Conservation (phyloP, 2,113 vertebrate species). For the Pterophyllum scalare region DNA sequence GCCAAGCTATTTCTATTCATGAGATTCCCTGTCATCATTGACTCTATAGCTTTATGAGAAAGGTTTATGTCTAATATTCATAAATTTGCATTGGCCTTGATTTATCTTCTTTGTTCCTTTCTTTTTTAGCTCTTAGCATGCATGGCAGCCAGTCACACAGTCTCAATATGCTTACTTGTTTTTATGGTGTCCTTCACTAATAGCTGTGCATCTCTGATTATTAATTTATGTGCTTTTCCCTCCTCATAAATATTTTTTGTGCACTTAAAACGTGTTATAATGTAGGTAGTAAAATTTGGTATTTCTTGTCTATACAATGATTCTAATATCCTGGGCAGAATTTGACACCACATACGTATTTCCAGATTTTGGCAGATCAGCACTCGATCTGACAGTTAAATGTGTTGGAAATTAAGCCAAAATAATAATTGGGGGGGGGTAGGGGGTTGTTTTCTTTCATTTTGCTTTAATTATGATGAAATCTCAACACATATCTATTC, state of each 20-base stretch:
- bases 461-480: neutral
- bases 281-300: conserved; percentile 6
- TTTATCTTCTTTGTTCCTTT: conserved; percentile 26
- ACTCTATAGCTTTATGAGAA: conserved; percentile 52
- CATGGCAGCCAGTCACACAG: conserved; percentile 5
- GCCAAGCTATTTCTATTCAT: conserved; percentile 67
- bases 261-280: neutral
- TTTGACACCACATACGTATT: neutral
- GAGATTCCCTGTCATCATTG: conserved; percentile 59
- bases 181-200: conserved; percentile 33
- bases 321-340: neutral
- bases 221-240: conserved; percentile 9
- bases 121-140: conserved; percentile 33
- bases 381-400: conserved; percentile 10
- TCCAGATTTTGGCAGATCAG: conserved; percentile 5
- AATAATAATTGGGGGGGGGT: neutral
- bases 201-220: neutral
- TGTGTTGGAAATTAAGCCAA: conserved; percentile 24
- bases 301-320: neutral
- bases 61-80: conserved; percentile 62
- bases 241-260: conserved; percentile 6
- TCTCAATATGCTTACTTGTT: conserved; percentile 16
- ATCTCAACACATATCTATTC: neutral
- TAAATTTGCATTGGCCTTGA: conserved; percentile 45
- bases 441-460: neutral